These are phyloP conservation scores for Drosophila athabasca DNA, from an alignment of 1,140 invertebrate species.

Conservation along the genomic window DNA sequence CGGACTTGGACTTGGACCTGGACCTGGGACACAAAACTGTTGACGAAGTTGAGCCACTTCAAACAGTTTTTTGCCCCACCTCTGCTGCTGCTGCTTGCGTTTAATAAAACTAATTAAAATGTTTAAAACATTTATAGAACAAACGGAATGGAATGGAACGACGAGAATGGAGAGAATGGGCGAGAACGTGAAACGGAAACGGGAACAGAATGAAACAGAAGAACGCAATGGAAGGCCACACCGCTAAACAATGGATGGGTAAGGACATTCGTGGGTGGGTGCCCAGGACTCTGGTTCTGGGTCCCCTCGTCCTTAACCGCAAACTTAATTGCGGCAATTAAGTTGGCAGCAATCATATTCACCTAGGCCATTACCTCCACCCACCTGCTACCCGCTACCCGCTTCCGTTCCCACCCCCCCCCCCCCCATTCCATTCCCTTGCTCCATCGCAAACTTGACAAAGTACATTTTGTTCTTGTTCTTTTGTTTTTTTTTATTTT, in stretches of 20 bases:
- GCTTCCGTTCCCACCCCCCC: too few species aligned
- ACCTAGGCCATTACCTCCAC: too few species aligned
- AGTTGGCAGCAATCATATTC: conserved; percentile 24
- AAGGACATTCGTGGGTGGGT: conserved; percentile 31
- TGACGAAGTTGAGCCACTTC: conserved; percentile 52
- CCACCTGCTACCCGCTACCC: too few species aligned
- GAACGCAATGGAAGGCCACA: too few species aligned
- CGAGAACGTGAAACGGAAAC: background rate
- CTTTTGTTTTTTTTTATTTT: too few species aligned
- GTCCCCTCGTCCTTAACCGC: too few species aligned
- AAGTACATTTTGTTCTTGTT: too few species aligned
- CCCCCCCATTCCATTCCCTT: too few species aligned
- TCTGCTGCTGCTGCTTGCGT: conserved; percentile 12
- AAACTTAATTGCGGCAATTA: conserved; percentile 48
- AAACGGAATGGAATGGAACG: conserved; percentile 47
- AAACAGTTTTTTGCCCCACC: conserved; percentile 35
- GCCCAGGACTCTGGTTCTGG: background rate
- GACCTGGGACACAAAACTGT: conserved; percentile 47
- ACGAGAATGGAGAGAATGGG: too few species aligned
- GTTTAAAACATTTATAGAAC: conserved; percentile 64
- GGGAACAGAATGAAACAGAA: too few species aligned
- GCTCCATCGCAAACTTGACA: too few species aligned
- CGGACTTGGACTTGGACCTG: conserved; percentile 8
- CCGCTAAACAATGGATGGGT: conserved; percentile 22
- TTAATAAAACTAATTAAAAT: conserved; percentile 65